These are phyloP conservation scores for Rhinolophus ferrumequinum DNA, from an alignment of 2,113 vertebrate species.

Conservation along the genomic window DNA sequence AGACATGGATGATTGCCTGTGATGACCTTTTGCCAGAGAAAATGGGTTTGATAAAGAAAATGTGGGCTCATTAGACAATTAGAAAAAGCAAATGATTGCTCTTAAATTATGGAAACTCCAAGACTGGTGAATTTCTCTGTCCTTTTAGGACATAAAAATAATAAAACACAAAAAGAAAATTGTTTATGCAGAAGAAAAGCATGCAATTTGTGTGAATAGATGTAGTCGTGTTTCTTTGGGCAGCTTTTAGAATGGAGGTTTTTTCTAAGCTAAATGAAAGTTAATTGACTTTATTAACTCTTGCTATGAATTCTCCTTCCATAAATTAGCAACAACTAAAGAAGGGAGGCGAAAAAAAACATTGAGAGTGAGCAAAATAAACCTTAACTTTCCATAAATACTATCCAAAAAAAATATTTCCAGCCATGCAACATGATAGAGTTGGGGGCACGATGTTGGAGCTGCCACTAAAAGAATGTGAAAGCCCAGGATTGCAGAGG, in stretches of 20 bases:
- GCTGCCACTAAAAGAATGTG: neutral
- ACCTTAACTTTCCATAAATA: constrained; percentile 35
- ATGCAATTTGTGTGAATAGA: constrained; percentile 64
- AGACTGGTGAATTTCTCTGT: constrained; percentile 59
- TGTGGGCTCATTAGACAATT: constrained; percentile 79
- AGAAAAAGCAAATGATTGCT: constrained; percentile 81
- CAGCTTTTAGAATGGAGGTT: constrained; percentile 57
- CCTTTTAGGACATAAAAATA: constrained; percentile 71
- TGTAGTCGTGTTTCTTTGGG: constrained; percentile 63
- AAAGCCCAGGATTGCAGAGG: neutral
- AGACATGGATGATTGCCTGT: constrained; percentile 78
- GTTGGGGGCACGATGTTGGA: neutral
- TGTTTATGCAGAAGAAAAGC: constrained; percentile 67
- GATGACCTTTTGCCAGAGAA: constrained; percentile 80
- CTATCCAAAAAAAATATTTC: neutral
- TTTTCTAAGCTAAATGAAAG: constrained; percentile 75
- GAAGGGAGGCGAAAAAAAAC: neutral
- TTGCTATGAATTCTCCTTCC: constrained; percentile 55
- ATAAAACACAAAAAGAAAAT: constrained; percentile 74
- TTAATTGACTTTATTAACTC: constrained; percentile 79
- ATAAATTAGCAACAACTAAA: constrained; percentile 61
- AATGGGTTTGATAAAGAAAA: constrained; percentile 79
- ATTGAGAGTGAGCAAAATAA: constrained; percentile 39
- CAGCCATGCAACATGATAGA: neutral
- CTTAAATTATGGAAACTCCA: constrained; percentile 79